Evolutionary conservation across 2,797 vertebrate species (phyloP).

Genomic region (Notoglanidium macrostoma): DNA sequence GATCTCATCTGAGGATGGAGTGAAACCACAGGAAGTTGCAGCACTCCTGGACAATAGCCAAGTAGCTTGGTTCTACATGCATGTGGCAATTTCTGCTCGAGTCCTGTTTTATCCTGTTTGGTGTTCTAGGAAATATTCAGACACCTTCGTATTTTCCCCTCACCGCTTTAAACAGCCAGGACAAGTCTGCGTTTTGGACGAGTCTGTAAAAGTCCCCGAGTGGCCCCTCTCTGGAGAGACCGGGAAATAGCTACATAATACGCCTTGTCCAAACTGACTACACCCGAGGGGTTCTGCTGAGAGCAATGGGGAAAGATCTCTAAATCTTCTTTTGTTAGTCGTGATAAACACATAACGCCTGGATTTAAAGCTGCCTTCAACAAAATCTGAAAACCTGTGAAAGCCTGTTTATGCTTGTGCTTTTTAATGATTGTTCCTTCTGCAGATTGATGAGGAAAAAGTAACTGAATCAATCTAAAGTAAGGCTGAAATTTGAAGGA

Average conservation of each 20-base stretch:
- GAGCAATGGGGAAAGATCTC: neutral
- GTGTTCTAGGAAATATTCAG: neutral
- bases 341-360: too few relatives aligned
- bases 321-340: neutral
- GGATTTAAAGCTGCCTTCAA: slow-evolving; percentile 9
- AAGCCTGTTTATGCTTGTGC: neutral
- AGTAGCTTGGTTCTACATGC: neutral
- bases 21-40: neutral
- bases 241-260: neutral
- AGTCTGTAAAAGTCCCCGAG: neutral
- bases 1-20: neutral
- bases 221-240: neutral
- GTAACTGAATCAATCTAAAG: neutral
- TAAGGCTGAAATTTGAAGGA: neutral
- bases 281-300: neutral
- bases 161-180: neutral
- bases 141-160: neutral
- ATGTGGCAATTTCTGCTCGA: neutral
- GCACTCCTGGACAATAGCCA: neutral
- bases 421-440: neutral
- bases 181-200: neutral
- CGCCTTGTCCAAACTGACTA: neutral
- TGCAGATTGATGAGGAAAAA: neutral
- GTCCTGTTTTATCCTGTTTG: neutral
- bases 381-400: neutral